Base-by-base conservation (phyloP, 2,888 invertebrate species). In the Hipparchia semele region DNA sequence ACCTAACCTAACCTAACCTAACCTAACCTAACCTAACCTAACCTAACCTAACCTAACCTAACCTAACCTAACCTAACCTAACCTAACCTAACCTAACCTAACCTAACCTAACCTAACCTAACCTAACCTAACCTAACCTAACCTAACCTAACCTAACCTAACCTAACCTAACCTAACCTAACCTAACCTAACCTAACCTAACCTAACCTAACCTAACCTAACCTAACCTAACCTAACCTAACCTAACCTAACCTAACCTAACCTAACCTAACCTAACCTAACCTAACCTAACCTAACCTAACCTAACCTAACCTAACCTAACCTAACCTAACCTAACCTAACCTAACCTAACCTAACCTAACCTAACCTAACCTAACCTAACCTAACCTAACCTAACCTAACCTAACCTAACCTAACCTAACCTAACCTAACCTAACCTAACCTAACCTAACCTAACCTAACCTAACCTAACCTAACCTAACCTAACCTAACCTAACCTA, bases 401-500 rank as follows among this genome's bases (percentile, higher is more conserved):
- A 76, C 75, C 75, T 66, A 74, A 73, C 70, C 75, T 64, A 77
- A 78, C 75, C 60, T 74, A 77, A 78, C 77, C 69, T 77, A 77
- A 79, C 76, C 74, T 76, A 72, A 61, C 74, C 70, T 46, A 77
- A 68, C 76, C 75, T 77, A 73, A 68, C 69, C 73, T 73, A 70
- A 64, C 70, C 64, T 73, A 61, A 76, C 73, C 74, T 75, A 58
- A 73, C 78, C 71, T 65, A 78, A 78, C 78, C 78, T 78, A 78
- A 78, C 78, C 78, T 77, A 78, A 77, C 76, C 78, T 78, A 78
- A 78, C 78, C 78, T 76, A 78, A 78, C 76, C 78, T 78, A 78
- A 78, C 77, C 76, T 78, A 76, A 78, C 78, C 78, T 78, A 78
- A 78, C 78, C 78, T 78, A 78, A 78, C 78, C 78, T 78, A 78